Conservation (phyloP, 2,113 vertebrate species). For the Embiotoca jacksoni region DNA sequence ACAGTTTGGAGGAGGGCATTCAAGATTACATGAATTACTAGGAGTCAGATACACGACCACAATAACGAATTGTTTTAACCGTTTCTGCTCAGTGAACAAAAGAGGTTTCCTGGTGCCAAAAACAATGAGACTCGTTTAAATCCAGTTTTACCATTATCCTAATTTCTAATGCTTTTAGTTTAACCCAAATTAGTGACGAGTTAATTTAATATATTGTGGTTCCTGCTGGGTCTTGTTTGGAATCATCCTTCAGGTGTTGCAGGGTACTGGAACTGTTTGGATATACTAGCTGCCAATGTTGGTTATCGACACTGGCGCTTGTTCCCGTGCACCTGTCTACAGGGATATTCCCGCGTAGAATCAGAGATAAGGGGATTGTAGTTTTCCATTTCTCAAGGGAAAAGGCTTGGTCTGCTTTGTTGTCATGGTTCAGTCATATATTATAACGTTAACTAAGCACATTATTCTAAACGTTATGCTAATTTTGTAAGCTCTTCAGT, state of each 20-base stretch:
- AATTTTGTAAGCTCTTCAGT: background rate
- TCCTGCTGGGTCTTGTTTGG: constrained; percentile 26
- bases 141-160: constrained; percentile 23
- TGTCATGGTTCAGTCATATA: constrained; percentile 33
- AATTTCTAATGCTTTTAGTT: constrained; percentile 15
- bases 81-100: constrained; percentile 40
- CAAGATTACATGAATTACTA: constrained; percentile 56
- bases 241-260: constrained; percentile 29
- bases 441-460: constrained; percentile 19
- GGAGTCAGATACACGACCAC: constrained; percentile 1
- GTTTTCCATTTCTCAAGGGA: constrained; percentile 50
- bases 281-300: constrained; percentile 14
- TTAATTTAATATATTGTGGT: constrained; percentile 16
- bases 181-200: constrained; percentile 16
- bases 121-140: constrained; percentile 41
- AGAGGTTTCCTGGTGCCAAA: constrained; percentile 13
- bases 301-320: constrained; percentile 9
- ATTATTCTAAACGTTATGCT: background rate
- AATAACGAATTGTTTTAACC: constrained; percentile 38
- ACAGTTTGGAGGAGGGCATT: constrained; percentile 23
- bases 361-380: constrained; percentile 52
- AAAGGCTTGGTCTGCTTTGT: constrained; percentile 36
- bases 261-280: constrained; percentile 5
- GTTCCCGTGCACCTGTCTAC: constrained; percentile 63
- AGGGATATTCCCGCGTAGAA: constrained; percentile 48